Percentiles rank a stretch among this genome's conserved stretches.
Conservation (phyloP, 1,140 invertebrate species). For the Drosophila tristis region DNA sequence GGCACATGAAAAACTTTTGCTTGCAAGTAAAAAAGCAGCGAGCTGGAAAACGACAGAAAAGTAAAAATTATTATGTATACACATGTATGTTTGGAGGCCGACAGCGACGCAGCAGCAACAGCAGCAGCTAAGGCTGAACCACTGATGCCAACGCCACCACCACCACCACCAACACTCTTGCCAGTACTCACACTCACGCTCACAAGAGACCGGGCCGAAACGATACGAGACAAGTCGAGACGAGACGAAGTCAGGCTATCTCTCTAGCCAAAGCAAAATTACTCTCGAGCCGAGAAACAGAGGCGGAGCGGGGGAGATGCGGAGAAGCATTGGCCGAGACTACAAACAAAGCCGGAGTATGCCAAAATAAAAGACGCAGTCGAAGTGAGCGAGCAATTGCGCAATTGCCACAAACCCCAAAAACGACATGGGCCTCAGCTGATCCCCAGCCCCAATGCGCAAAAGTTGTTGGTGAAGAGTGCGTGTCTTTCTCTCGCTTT, state of each 20-base stretch:
- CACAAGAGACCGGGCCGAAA: neutral
- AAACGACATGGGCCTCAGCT: neutral
- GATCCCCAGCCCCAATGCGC: constrained; percentile 6
- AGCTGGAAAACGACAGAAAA: constrained; percentile 77
- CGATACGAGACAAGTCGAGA: constrained; percentile 14
- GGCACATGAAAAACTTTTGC: constrained; percentile 82
- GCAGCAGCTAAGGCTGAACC: constrained; percentile 41
- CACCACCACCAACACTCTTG: constrained; percentile 34
- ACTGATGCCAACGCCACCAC: constrained; percentile 44
- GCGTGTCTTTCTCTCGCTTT: constrained; percentile 5
- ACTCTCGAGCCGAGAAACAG: constrained; percentile 35
- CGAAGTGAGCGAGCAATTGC: constrained; percentile 70
- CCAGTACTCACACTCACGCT: constrained; percentile 36
- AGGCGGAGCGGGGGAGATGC: neutral
- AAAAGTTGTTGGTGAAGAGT: neutral
- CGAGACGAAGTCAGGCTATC: constrained; percentile 9
- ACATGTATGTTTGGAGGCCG: constrained; percentile 75
- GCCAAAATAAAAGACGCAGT: constrained; percentile 57
- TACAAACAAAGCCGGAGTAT: constrained; percentile 38
- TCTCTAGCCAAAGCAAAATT: constrained; percentile 29
- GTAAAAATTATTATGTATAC: constrained; percentile 78
- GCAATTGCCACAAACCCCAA: constrained; percentile 53
- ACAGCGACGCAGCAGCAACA: constrained; percentile 40
- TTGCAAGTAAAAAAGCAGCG: constrained; percentile 81
- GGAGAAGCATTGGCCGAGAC: constrained; percentile 23